A percentile compares a stretch with the other conserved stretches of the same genome.
phyloP scores from a whole-genome alignment of 2,113 vertebrate genomes.

The pig (Sus scrofa) region T2T-Sscrofa CM000812.6:271342501-271343000 shows the following conservation, averaged over 20 bases:
- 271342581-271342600: conserved; percentile 74
- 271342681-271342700: conserved; percentile 79
- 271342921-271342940: background rate
- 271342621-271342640: conserved; percentile 90
- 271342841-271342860: conserved; percentile 46
- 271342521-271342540: conserved; percentile 60
- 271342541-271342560: conserved; percentile 35
- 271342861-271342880: background rate
- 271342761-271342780: conserved; percentile 76
- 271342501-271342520: conserved; percentile 76
- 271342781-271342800: conserved; percentile 82
- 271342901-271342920: background rate
- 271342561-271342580: conserved; percentile 9
- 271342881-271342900: conserved; percentile 4
- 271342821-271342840: conserved; percentile 35
- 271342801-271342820: conserved; percentile 52
- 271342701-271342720: conserved; percentile 91
- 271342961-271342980: conserved; percentile 47
- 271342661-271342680: conserved; percentile 86
- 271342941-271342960: background rate
- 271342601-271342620: conserved; percentile 83
- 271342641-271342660: conserved; percentile 91
- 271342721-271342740: conserved; percentile 85
- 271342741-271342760: conserved; percentile 72
- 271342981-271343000: conserved; percentile 48